These are phyloP conservation scores for Argyrosomus regius DNA, from an alignment of 2,797 vertebrate species.

Conservation along the genomic window DNA sequence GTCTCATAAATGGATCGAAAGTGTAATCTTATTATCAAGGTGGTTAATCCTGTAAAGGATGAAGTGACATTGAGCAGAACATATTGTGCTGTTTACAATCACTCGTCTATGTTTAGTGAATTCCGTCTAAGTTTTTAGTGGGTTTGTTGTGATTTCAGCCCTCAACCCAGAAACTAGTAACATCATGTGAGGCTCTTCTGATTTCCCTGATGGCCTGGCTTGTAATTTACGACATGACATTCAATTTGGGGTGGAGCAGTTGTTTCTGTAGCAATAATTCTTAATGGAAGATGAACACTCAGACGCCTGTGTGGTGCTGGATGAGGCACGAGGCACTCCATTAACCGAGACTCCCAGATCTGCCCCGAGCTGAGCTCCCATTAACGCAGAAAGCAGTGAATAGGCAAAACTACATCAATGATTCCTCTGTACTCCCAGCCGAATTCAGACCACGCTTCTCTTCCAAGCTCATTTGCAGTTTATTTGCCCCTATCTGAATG, in stretches of 20 bases:
- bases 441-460: slow-evolving; percentile 13
- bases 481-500: slow-evolving; percentile 15
- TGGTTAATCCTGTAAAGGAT: slow-evolving; percentile 19
- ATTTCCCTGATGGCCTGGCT: slow-evolving; percentile 56
- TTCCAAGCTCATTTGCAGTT: slow-evolving; percentile 44
- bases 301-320: slow-evolving; percentile 32
- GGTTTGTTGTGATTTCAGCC: background rate
- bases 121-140: background rate
- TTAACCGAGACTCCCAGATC: slow-evolving; percentile 58
- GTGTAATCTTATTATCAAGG: slow-evolving; percentile 7
- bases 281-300: slow-evolving; percentile 55
- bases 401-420: slow-evolving; percentile 47
- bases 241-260: slow-evolving; percentile 59
- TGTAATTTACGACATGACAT: slow-evolving; percentile 53
- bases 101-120: background rate
- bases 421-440: slow-evolving; percentile 41
- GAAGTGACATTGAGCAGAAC: slow-evolving; percentile 16
- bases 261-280: slow-evolving; percentile 52
- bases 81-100: slow-evolving; percentile 9
- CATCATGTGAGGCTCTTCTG: slow-evolving; percentile 12
- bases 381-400: slow-evolving; percentile 50
- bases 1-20: background rate
- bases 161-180: background rate
- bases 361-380: slow-evolving; percentile 33
- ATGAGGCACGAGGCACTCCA: slow-evolving; percentile 49